Evolutionary conservation across 2,888 invertebrate genomes (phyloP).

Genomic region (Sycophila texana): DNA sequence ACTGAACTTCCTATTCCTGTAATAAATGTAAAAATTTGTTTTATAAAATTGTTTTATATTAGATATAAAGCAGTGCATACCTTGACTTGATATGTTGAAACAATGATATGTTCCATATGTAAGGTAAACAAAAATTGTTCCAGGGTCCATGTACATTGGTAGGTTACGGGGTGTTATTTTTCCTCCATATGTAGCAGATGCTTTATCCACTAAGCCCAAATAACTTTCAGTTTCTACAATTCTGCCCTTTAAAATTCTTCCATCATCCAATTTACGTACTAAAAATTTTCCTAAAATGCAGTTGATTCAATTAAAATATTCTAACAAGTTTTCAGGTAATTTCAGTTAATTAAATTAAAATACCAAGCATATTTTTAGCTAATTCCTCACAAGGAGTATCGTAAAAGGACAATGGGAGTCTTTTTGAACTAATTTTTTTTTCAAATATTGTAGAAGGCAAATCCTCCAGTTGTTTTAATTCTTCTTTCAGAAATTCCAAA

Average conservation of each 20-base stretch:
- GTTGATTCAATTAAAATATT: background rate
- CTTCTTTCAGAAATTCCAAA: constrained; percentile 45
- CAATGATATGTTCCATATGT: constrained; percentile 87
- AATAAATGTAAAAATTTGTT: background rate
- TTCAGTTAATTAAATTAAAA: background rate
- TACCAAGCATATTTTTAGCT: constrained; percentile 78
- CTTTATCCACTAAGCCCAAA: constrained; percentile 81
- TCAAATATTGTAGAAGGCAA: constrained; percentile 70
- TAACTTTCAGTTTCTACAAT: constrained; percentile 88
- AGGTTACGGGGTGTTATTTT: constrained; percentile 80
- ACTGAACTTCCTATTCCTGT: constrained; percentile 80
- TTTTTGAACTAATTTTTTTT: constrained; percentile 62
- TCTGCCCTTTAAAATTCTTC: constrained; percentile 78
- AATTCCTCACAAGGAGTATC: constrained; percentile 76
- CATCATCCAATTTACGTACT: constrained; percentile 78
- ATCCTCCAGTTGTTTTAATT: constrained; percentile 70
- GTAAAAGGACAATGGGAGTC: constrained; percentile 73
- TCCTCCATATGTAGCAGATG: constrained; percentile 80
- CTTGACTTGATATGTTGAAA: constrained; percentile 83
- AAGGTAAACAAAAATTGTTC: constrained; percentile 84
- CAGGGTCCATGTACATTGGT: constrained; percentile 85
- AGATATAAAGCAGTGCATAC: constrained; percentile 68
- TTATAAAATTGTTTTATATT: background rate
- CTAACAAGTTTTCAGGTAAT: background rate
- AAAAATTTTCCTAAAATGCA: constrained; percentile 78